Evolutionary conservation across 2,113 vertebrate genomes (phyloP).

Genomic region (Corythaixoides concolor): DNA sequence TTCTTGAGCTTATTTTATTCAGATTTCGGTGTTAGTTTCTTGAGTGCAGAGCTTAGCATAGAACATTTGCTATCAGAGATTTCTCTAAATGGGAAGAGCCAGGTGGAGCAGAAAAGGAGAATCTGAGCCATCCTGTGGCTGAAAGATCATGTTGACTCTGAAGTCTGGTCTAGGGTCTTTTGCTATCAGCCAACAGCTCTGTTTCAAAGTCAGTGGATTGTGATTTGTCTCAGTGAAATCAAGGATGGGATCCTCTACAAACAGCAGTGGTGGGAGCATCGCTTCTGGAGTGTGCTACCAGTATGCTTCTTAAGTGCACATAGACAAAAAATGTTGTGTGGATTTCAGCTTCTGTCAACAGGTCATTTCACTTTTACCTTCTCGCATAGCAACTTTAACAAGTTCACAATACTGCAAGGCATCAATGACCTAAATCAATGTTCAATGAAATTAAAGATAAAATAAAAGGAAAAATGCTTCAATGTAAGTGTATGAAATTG

Average conservation of each 20-base stretch:
- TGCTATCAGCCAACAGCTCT: neutral
- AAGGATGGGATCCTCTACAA: neutral
- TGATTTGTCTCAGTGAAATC: neutral
- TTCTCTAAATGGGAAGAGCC: neutral
- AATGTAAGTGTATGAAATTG: neutral
- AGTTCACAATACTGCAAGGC: neutral
- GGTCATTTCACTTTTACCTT: neutral
- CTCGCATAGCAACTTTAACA: neutral
- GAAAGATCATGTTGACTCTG: neutral
- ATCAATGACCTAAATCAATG: neutral
- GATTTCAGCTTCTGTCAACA: neutral
- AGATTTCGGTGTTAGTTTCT: neutral
- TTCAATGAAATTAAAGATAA: neutral
- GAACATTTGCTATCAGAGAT: neutral
- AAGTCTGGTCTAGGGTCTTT: neutral
- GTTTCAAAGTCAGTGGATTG: neutral
- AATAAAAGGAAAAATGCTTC: neutral
- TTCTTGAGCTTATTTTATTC: neutral
- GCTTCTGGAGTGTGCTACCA: neutral
- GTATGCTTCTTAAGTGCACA: neutral
- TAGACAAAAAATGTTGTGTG: neutral
- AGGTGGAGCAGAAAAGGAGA: neutral
- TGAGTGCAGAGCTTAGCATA: neutral
- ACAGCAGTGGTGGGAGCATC: neutral
- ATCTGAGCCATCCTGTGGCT: neutral